Percentiles rank a stretch among this genome's conserved stretches.
Conservation (phyloP, 2,113 vertebrate genomes). For the Sapajus apella region DNA sequence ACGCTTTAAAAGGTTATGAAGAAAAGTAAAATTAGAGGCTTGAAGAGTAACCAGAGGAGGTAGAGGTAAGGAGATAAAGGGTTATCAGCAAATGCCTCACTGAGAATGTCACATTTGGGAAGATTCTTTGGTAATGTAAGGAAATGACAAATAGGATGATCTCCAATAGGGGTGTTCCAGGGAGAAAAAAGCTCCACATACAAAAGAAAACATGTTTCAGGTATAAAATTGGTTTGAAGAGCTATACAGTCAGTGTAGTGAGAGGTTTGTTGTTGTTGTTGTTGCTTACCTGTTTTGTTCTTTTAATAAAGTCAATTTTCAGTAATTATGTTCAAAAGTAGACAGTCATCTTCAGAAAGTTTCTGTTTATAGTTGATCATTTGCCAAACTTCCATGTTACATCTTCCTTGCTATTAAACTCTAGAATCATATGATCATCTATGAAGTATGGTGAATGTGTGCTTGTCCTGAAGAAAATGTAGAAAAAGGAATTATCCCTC, state of each 20-base stretch:
- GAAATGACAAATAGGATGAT: not conserved
- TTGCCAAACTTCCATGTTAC: not conserved
- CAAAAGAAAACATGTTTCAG: not conserved
- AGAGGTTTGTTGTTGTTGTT: not conserved
- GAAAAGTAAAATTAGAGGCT: not conserved
- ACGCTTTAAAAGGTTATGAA: not conserved
- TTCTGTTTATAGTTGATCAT: not conserved
- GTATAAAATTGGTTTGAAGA: not conserved
- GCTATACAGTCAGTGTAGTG: not conserved
- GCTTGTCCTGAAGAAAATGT: not conserved
- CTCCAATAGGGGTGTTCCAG: not conserved
- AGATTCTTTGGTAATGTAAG: not conserved
- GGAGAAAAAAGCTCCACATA: not conserved
- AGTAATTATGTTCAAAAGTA: not conserved
- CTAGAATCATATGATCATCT: not conserved
- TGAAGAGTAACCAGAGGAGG: not conserved
- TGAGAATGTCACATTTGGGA: not conserved
- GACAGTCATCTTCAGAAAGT: not conserved
- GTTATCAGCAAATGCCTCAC: not conserved
- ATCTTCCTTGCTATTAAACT: not conserved
- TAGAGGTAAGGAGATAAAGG: rapidly evolving
- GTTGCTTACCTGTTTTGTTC: not conserved
- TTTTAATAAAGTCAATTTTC: not conserved
- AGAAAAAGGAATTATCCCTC: not conserved
- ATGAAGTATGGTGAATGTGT: not conserved